Percentiles rank a stretch among this genome's conserved stretches.
Evolutionary conservation across 2,888 invertebrate genomes (phyloP).

Genomic region (Eustalomyia histrio): DNA sequence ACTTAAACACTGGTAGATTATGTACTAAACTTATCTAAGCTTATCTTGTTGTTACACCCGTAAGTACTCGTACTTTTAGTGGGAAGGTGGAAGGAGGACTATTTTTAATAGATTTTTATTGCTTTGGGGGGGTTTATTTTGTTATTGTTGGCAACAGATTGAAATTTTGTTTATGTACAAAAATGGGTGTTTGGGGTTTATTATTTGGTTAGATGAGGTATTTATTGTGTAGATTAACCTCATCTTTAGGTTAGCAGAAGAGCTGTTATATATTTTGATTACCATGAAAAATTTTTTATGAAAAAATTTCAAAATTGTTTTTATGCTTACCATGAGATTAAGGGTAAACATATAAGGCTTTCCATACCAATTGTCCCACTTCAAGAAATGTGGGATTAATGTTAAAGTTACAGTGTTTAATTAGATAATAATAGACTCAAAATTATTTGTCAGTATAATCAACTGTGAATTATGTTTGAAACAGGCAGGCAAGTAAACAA

Average conservation of each 20-base stretch:
- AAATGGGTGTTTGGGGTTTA: background rate
- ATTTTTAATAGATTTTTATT: background rate
- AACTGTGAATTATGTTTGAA: too few species aligned
- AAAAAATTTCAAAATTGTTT: constrained; percentile 6
- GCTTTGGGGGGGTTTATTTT: background rate
- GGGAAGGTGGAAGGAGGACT: background rate
- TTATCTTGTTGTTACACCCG: background rate
- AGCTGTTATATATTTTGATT: constrained; percentile 28
- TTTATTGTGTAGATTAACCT: background rate
- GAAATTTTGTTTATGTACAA: background rate
- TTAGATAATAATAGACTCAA: too few species aligned
- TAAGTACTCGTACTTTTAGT: background rate
- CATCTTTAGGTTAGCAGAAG: background rate
- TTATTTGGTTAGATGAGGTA: background rate
- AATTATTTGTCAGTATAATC: too few species aligned
- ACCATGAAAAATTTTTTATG: constrained; percentile 20
- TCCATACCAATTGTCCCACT: too few species aligned
- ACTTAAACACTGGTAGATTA: background rate
- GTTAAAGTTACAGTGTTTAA: too few species aligned
- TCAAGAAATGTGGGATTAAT: too few species aligned
- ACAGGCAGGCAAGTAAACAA: too few species aligned
- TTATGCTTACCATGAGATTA: too few species aligned
- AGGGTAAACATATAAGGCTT: too few species aligned
- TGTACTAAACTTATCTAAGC: background rate
- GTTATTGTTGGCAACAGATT: background rate